phyloP scores from a whole-genome alignment of 1,140 invertebrate genomes.

The Ridgeia piscesae region DNA sequence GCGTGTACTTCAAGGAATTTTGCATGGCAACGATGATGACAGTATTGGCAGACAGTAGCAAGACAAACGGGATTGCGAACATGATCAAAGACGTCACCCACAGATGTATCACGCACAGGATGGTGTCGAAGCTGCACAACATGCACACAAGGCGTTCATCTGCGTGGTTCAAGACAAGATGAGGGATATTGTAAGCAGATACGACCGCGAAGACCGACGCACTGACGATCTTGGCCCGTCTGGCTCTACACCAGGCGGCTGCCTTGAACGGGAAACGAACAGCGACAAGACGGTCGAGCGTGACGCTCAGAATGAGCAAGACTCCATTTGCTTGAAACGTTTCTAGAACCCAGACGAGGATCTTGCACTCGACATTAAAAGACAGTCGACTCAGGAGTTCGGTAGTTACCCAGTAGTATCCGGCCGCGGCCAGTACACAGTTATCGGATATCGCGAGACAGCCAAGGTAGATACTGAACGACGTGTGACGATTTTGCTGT shows the following conservation, averaged over 20 bases:
- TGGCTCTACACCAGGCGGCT: not conserved
- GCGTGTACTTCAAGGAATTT: not conserved
- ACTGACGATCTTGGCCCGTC: not conserved
- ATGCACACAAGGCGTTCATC: too few relatives aligned
- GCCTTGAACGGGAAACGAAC: slow-evolving; percentile 1
- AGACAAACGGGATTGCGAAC: slow-evolving; percentile 9
- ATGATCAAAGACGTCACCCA: not conserved
- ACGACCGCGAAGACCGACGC: not conserved
- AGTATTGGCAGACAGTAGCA: not conserved
- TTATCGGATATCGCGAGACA: slow-evolving; percentile 7
- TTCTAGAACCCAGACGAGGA: not conserved
- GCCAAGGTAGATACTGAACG: too few relatives aligned
- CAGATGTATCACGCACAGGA: not conserved
- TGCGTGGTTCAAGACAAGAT: not conserved
- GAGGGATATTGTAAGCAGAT: not conserved
- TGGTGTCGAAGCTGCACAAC: not conserved
- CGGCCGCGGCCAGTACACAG: not conserved
- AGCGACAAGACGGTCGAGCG: too few relatives aligned
- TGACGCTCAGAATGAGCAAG: too few relatives aligned
- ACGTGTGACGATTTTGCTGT: too few relatives aligned
- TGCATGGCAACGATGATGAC: not conserved
- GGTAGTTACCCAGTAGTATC: too few relatives aligned
- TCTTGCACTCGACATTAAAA: not conserved
- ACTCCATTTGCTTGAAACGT: not conserved
- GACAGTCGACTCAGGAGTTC: not conserved